Evolutionary conservation across 2,113 vertebrate genomes (phyloP).

Genomic region (Sorex fumeus): DNA sequence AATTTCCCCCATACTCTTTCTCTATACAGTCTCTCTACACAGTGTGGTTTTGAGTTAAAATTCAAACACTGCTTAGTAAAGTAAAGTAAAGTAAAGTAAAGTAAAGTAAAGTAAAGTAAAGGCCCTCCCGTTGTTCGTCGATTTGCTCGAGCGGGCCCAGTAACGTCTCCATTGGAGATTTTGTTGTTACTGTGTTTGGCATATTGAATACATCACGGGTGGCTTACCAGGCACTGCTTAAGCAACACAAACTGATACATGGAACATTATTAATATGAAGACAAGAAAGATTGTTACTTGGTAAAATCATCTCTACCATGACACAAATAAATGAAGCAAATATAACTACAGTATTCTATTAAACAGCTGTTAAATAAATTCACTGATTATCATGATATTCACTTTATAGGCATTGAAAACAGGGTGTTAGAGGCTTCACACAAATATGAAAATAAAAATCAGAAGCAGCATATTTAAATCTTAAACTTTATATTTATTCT

Average conservation of each 20-base stretch:
- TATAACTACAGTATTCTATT: constrained; percentile 3
- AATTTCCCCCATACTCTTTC: too few relatives aligned
- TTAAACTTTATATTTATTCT: background rate
- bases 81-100: too few relatives aligned
- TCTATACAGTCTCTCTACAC: background rate
- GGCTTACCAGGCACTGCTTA: too few relatives aligned
- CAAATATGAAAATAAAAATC: background rate
- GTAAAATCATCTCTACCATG: background rate
- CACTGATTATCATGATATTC: background rate
- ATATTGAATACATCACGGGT: too few relatives aligned
- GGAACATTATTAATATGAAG: background rate
- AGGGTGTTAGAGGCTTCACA: background rate
- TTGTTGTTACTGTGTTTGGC: too few relatives aligned
- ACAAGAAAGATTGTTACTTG: background rate
- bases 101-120: too few relatives aligned
- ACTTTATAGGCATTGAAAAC: constrained; percentile 25
- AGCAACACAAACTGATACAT: background rate
- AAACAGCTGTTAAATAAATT: constrained; percentile 35
- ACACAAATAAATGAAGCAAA: background rate
- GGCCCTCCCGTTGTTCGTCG: too few relatives aligned
- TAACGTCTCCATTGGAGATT: too few relatives aligned
- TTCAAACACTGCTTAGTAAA: background rate
- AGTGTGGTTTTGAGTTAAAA: background rate
- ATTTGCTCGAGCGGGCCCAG: too few relatives aligned
- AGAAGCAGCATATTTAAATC: background rate